Percentiles rank a stretch among this genome's conserved stretches.
Conservation (phyloP, 1,140 invertebrate genomes). For the Andricus grossulariae region DNA sequence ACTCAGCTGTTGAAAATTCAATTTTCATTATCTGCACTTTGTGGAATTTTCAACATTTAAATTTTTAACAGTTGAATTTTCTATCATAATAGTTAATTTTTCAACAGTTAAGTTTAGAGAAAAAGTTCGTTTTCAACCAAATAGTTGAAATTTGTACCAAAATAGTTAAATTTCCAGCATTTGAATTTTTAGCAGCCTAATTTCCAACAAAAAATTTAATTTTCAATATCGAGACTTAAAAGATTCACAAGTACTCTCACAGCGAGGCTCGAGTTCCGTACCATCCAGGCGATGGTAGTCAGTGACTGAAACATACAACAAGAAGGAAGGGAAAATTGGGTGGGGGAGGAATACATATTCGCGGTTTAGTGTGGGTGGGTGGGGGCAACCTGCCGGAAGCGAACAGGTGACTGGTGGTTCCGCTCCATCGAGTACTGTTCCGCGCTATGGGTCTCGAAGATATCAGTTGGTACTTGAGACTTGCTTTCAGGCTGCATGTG, state of each 20-base stretch:
- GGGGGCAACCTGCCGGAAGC: constrained; percentile 71
- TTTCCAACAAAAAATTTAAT: no score
- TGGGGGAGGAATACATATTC: constrained; percentile 49
- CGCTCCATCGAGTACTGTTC: constrained; percentile 75
- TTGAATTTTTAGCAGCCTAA: no score
- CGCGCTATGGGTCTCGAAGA: constrained; percentile 72
- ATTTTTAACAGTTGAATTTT: no score
- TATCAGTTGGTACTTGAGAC: constrained; percentile 65
- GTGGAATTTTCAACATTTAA: no score
- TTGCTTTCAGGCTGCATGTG: constrained; percentile 61
- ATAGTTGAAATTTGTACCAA: no score
- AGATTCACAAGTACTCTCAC: no score
- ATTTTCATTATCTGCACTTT: no score
- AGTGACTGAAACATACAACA: constrained; percentile 37
- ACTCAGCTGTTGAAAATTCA: no score
- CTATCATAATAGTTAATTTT: no score
- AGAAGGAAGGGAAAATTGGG: constrained; percentile 56
- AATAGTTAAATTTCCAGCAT: no score
- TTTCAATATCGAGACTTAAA: background rate
- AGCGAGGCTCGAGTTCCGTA: background rate
- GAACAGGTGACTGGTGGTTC: constrained; percentile 76
- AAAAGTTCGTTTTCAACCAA: no score
- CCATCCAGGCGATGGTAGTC: constrained; percentile 26
- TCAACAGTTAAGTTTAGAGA: no score
- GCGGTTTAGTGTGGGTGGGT: constrained; percentile 29